phyloP scores from a whole-genome alignment of 1,140 invertebrate genomes.

The Diachasmimorpha longicaudata region DNA sequence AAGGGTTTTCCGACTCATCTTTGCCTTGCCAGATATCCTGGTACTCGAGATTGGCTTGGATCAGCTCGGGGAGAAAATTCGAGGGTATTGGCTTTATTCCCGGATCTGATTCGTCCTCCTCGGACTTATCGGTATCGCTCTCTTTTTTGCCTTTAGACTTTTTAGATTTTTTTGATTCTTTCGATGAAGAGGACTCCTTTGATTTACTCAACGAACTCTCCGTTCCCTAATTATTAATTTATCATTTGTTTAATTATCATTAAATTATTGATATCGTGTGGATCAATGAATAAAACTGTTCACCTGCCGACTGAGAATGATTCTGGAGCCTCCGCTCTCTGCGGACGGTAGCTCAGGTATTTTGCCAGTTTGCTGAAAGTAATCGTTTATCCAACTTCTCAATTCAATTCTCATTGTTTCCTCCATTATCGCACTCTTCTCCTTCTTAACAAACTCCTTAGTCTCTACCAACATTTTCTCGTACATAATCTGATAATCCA shows the following conservation, averaged over 20 bases:
- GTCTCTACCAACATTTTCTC: constrained; percentile 66
- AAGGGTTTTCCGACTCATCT: constrained; percentile 74
- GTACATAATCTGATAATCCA: constrained; percentile 68
- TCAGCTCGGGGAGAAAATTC: constrained; percentile 62
- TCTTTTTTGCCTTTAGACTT: constrained; percentile 59
- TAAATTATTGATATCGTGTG: too few species aligned
- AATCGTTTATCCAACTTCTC: constrained; percentile 82
- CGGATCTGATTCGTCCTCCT: constrained; percentile 67
- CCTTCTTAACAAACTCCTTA: constrained; percentile 68
- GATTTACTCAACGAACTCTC: constrained; percentile 80
- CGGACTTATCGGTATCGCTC: constrained; percentile 65
- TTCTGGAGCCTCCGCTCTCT: constrained; percentile 84
- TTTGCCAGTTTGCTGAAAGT: constrained; percentile 81
- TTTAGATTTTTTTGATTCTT: constrained; percentile 78
- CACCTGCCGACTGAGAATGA: constrained; percentile 82
- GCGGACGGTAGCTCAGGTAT: constrained; percentile 91
- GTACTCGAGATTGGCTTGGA: constrained; percentile 60
- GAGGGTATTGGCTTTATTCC: constrained; percentile 63
- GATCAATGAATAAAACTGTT: too few species aligned
- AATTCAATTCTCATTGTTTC: constrained; percentile 86
- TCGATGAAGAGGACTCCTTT: constrained; percentile 73
- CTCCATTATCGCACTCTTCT: constrained; percentile 73
- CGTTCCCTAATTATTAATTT: constrained; percentile 60
- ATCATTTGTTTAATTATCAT: neutral
- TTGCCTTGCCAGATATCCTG: constrained; percentile 81